Evolutionary conservation across 2,113 vertebrate species (phyloP).

Genomic region (Aramus guarauna): DNA sequence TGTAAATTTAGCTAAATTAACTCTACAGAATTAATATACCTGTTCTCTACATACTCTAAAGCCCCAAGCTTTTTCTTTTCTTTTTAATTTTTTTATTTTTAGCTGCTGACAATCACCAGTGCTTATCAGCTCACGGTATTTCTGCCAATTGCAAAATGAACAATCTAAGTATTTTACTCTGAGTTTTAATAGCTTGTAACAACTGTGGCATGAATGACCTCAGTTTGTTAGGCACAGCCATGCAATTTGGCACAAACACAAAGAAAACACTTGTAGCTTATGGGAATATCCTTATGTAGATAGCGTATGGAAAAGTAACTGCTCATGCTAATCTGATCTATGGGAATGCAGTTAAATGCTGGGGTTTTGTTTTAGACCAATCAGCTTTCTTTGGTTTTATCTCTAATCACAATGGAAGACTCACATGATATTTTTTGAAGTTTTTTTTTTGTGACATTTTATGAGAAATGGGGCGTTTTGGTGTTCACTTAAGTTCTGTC

Average conservation of each 20-base stretch:
- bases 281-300: background rate
- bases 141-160: background rate
- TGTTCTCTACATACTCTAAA: background rate
- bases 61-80: background rate
- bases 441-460: background rate
- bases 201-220: background rate
- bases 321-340: background rate
- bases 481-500: background rate
- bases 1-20: background rate
- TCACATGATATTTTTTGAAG: background rate
- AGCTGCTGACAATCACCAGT: background rate
- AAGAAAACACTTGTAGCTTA: background rate
- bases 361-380: background rate
- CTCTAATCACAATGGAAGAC: background rate
- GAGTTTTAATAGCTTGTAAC: conserved; percentile 40
- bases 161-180: background rate
- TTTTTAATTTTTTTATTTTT: background rate
- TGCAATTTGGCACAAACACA: background rate
- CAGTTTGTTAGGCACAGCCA: background rate
- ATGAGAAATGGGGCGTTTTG: background rate
- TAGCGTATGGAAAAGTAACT: background rate
- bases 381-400: background rate
- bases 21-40: background rate
- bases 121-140: background rate
- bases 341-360: background rate